A percentile compares a stretch with the other conserved stretches of the same genome.
These are phyloP conservation scores for Mesorhabditis belari DNA, from an alignment of 2,888 invertebrate species.

Conservation along the genomic window DNA sequence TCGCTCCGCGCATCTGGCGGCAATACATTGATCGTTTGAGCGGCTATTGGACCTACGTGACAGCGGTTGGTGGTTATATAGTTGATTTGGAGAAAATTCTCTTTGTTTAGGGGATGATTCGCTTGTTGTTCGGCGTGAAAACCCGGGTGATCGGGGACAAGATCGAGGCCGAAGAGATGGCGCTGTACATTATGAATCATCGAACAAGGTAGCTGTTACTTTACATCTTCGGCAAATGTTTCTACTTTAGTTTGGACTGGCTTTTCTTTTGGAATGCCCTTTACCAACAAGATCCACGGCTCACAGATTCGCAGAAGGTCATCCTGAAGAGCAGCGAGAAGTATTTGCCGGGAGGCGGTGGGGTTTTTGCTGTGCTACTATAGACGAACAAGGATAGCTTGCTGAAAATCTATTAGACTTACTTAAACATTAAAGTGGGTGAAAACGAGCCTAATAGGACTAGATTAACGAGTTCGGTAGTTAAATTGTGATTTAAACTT, in stretches of 20 bases:
- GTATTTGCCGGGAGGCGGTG: constrained; percentile 37
- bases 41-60: too few species aligned
- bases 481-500: too few species aligned
- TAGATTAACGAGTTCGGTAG: too few species aligned
- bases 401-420: too few species aligned
- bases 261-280: constrained; percentile 79
- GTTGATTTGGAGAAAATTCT: too few species aligned
- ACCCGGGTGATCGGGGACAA: constrained; percentile 41
- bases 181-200: constrained; percentile 79
- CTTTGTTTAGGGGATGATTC: constrained; percentile 48
- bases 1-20: too few species aligned
- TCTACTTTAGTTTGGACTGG: constrained; percentile 71
- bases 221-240: neutral
- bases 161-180: constrained; percentile 63
- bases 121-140: constrained; percentile 40
- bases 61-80: too few species aligned
- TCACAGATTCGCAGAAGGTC: constrained; percentile 64
- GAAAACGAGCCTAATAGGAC: too few species aligned
- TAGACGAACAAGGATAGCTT: too few species aligned
- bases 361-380: too few species aligned
- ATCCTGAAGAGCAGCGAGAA: constrained; percentile 65
- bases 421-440: too few species aligned
- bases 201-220: constrained; percentile 56
- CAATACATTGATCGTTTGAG: too few species aligned
- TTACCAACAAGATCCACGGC: constrained; percentile 65